Evolutionary conservation across 2,113 vertebrate species (phyloP).

Genomic region (Tetraodon nigroviridis): DNA sequence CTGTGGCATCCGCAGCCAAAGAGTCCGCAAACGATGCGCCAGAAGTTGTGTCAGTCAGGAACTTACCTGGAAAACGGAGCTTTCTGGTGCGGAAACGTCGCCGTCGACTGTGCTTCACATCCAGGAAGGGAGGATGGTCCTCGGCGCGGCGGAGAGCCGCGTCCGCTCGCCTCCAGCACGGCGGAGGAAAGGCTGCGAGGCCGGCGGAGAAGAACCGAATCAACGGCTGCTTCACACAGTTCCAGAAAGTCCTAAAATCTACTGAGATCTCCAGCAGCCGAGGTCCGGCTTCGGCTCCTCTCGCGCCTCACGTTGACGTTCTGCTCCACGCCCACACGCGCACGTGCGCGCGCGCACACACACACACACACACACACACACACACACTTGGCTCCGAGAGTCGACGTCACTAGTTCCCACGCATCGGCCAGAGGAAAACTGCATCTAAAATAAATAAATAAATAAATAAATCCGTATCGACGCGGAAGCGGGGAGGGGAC

Average conservation of each 20-base stretch:
- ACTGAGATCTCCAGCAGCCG: neutral
- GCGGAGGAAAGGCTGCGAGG: neutral
- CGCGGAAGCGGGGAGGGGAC: constrained; percentile 12
- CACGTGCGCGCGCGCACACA: constrained; percentile 17
- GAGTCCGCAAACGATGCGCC: neutral
- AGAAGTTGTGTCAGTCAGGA: constrained; percentile 20
- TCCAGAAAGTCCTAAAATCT: too few relatives aligned
- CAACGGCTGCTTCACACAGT: neutral
- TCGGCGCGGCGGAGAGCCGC: constrained; percentile 22
- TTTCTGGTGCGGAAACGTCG: constrained; percentile 20
- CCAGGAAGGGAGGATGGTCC: constrained; percentile 38
- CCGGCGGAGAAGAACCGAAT: constrained; percentile 1
- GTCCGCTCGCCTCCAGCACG: constrained; percentile 9
- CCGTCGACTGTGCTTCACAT: constrained; percentile 36
- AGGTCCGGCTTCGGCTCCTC: constrained; percentile 8
- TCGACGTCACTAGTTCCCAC: constrained; percentile 46
- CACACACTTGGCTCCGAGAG: neutral
- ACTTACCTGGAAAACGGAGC: constrained; percentile 58
- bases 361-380: constrained; percentile 6
- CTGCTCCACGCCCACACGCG: constrained; percentile 50
- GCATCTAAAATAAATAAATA: constrained; percentile 13
- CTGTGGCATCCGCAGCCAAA: constrained; percentile 5
- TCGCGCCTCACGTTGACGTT: constrained; percentile 43
- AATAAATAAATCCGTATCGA: constrained; percentile 6
- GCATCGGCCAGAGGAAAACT: constrained; percentile 1